phyloP scores from a whole-genome alignment of 2,797 vertebrate species.

The Gallinago nigripennis region DNA sequence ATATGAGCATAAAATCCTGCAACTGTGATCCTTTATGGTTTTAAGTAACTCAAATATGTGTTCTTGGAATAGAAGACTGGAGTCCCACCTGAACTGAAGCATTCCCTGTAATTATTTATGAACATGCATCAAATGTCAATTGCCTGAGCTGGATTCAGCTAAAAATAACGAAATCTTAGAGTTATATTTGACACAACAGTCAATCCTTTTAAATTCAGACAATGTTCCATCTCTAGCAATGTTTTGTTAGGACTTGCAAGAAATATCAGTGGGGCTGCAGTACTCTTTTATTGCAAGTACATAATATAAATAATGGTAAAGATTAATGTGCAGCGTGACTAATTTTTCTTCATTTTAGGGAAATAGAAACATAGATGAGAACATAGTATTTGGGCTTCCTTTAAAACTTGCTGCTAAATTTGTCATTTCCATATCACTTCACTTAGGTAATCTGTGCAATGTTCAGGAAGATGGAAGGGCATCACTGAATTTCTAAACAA shows the following conservation, averaged over 20 bases:
- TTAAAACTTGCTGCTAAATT: neutral
- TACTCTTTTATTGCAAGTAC: neutral
- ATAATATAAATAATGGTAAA: neutral
- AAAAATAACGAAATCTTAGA: neutral
- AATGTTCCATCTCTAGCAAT: neutral
- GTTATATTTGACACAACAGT: neutral
- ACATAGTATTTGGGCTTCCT: neutral
- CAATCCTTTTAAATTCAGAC: neutral
- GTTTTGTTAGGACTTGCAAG: neutral
- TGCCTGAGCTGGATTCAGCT: neutral
- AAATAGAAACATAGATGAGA: neutral
- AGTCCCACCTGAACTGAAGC: neutral
- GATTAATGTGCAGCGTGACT: neutral
- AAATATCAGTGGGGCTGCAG: neutral
- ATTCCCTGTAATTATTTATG: neutral
- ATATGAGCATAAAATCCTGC: neutral
- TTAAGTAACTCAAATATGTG: neutral
- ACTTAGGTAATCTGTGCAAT: neutral
- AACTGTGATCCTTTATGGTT: neutral
- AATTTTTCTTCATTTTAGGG: neutral
- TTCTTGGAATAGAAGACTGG: neutral
- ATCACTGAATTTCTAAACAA: neutral
- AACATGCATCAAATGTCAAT: neutral
- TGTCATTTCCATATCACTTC: neutral
- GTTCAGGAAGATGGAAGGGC: neutral